Conservation (phyloP, 2,888 invertebrate genomes). For the Coremacera marginata region DNA sequence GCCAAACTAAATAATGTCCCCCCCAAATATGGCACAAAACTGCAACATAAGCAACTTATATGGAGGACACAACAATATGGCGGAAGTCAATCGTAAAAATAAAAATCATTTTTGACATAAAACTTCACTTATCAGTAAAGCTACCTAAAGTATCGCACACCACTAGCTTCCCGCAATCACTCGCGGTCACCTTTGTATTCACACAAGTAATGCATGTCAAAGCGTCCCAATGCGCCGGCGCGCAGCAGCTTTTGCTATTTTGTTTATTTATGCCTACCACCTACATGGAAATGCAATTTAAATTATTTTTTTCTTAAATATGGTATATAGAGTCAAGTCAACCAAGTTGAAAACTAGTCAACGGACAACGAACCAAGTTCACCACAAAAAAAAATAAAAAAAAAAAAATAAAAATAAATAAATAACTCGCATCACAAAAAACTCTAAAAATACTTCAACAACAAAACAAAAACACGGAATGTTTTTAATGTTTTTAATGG, state of each 20-base stretch:
- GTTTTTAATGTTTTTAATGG: background rate
- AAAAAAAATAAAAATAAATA: background rate
- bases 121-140: background rate
- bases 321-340: background rate
- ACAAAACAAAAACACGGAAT: slow-evolving; percentile 10
- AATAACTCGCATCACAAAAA: slow-evolving; percentile 15
- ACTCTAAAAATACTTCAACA: background rate
- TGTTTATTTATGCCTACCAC: slow-evolving; percentile 4
- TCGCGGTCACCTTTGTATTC: background rate
- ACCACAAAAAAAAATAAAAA: background rate
- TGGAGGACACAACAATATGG: slow-evolving; percentile 11
- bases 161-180: background rate
- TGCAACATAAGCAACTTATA: slow-evolving; percentile 15
- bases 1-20: slow-evolving; percentile 39
- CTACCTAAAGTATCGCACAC: background rate
- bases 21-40: slow-evolving; percentile 42
- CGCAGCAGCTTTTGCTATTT: background rate
- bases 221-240: slow-evolving; percentile 12
- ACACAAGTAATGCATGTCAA: background rate
- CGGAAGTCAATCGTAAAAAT: slow-evolving; percentile 50
- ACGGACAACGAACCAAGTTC: slow-evolving; percentile 32
- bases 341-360: slow-evolving; percentile 1
- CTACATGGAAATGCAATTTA: slow-evolving; percentile 48
- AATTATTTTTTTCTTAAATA: slow-evolving; percentile 1
- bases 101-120: slow-evolving; percentile 46